Conservation (phyloP, 2,113 vertebrate species). For the Himantopus leucocephalus region DNA sequence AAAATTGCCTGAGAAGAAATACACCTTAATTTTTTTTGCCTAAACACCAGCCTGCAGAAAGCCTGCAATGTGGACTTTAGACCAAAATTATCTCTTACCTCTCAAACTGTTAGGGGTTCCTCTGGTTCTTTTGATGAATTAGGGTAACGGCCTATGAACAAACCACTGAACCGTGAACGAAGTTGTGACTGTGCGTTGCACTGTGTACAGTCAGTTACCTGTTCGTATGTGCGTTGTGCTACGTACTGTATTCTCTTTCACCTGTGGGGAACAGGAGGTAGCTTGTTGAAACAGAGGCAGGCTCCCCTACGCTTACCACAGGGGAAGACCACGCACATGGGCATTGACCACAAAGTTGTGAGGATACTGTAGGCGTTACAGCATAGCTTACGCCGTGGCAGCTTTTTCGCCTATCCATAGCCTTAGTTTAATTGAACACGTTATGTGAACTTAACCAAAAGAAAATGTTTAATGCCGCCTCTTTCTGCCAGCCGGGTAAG, state of each 20-base stretch:
- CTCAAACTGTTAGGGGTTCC: neutral
- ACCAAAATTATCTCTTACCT: neutral
- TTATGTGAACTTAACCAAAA: neutral
- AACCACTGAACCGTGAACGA: neutral
- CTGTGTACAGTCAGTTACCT: neutral
- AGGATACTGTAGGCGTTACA: neutral
- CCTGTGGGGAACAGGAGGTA: neutral
- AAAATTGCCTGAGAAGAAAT: neutral
- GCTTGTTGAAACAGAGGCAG: neutral
- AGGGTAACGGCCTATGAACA: neutral
- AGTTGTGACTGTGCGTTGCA: neutral
- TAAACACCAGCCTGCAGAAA: neutral
- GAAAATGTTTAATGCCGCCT: neutral
- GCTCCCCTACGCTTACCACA: accelerated
- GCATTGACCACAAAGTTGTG: neutral
- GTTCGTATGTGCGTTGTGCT: neutral
- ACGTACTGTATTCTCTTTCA: neutral
- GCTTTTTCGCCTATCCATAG: neutral
- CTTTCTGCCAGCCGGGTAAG: neutral
- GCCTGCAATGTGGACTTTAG: neutral
- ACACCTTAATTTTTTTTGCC: neutral
- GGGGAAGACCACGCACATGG: neutral
- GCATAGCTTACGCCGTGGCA: accelerated
- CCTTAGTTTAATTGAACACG: neutral
- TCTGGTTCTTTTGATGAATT: neutral